These are phyloP conservation scores for Spisula subtruncata DNA, from an alignment of 2,888 invertebrate genomes.

Conservation along the genomic window DNA sequence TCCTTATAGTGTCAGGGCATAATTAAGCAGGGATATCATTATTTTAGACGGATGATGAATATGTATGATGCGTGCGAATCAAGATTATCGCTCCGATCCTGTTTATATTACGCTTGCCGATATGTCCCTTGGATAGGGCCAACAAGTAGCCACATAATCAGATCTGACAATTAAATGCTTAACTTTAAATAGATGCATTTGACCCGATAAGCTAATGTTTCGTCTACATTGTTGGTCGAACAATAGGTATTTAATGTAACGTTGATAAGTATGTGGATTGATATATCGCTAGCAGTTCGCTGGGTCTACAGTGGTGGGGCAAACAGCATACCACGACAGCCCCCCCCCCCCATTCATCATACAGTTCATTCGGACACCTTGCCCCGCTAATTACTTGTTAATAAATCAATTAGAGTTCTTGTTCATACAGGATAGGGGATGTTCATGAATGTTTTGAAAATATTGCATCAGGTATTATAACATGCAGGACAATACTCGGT, in stretches of 20 bases:
- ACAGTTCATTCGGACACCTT: background rate
- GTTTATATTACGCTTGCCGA: slow-evolving; percentile 14
- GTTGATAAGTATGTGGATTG: background rate
- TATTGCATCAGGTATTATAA: slow-evolving; percentile 12
- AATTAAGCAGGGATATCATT: slow-evolving; percentile 24
- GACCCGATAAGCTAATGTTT: background rate
- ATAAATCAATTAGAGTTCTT: background rate
- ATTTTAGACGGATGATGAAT: slow-evolving; percentile 43
- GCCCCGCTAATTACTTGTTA: slow-evolving; percentile 9
- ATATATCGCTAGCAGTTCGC: background rate
- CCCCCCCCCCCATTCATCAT: background rate
- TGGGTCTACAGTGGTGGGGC: background rate
- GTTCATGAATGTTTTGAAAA: background rate
- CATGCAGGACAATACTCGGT: background rate
- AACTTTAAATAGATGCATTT: slow-evolving; percentile 6
- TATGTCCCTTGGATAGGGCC: slow-evolving; percentile 29
- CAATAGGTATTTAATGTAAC: background rate
- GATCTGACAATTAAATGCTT: background rate
- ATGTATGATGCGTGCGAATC: slow-evolving; percentile 29
- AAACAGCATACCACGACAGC: background rate
- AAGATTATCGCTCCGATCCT: background rate
- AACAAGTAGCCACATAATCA: background rate
- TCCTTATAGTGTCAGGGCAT: slow-evolving; percentile 28
- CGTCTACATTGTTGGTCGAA: background rate
- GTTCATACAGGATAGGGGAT: background rate